These are phyloP conservation scores for Leptopilina syphax DNA, from an alignment of 2,888 invertebrate genomes.

Conservation along the genomic window DNA sequence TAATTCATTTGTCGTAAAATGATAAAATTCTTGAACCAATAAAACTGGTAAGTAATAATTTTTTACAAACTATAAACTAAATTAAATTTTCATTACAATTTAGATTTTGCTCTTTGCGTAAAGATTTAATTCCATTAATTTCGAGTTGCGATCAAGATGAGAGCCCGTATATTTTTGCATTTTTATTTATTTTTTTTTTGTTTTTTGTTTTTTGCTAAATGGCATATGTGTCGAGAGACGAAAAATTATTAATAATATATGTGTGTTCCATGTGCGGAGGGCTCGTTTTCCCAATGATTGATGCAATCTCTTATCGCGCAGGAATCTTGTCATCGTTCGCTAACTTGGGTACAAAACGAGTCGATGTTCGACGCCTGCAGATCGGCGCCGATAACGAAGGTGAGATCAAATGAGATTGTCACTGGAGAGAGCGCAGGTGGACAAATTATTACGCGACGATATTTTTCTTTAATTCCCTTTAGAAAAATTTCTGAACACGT, in stretches of 20 bases:
- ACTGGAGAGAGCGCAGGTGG: conserved; percentile 54
- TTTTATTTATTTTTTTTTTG: too few species aligned
- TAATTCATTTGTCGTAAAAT: too few species aligned
- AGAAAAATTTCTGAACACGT: conserved; percentile 56
- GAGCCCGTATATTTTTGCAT: too few species aligned
- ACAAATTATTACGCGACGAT: conserved; percentile 57
- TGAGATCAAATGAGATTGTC: conserved; percentile 62
- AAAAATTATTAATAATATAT: conserved; percentile 25
- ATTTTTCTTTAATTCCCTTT: conserved; percentile 52
- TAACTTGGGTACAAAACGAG: conserved; percentile 33
- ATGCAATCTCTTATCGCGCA: conserved; percentile 65
- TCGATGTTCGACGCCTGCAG: conserved; percentile 42
- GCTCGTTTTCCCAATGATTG: conserved; percentile 67
- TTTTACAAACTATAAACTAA: too few species aligned
- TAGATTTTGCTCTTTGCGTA: too few species aligned
- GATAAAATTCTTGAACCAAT: too few species aligned
- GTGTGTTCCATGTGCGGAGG: conserved; percentile 45
- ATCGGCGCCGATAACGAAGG: conserved; percentile 54
- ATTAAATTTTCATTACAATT: too few species aligned
- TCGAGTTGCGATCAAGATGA: too few species aligned
- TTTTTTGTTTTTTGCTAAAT: too few species aligned
- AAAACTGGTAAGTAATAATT: too few species aligned
- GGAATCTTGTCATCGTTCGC: conserved; percentile 62
- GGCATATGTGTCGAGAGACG: neutral
- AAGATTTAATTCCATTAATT: too few species aligned